Evolutionary conservation across 2,113 vertebrate species (phyloP).

Genomic region (Erythrolamprus reginae): DNA sequence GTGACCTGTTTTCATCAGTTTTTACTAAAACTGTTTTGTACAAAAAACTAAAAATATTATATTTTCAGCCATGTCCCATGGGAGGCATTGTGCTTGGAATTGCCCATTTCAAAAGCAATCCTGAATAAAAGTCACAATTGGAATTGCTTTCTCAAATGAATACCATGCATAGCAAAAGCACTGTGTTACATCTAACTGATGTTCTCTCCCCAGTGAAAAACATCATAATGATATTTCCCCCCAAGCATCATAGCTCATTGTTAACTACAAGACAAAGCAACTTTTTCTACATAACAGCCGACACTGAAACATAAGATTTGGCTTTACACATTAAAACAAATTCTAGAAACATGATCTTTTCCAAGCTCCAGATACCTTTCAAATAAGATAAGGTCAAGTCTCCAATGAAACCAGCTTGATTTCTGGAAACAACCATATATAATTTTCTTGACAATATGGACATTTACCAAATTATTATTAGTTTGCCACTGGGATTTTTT

Average conservation of each 20-base stretch:
- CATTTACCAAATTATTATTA: neutral
- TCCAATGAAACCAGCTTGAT: neutral
- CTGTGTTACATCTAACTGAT: slow-evolving; percentile 67
- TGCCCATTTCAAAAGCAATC: slow-evolving; percentile 69
- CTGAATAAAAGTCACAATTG: slow-evolving; percentile 52
- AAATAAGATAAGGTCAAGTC: slow-evolving; percentile 37
- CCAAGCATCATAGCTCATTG: slow-evolving; percentile 65
- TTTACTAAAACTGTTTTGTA: slow-evolving; percentile 27
- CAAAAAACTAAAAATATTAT: slow-evolving; percentile 47
- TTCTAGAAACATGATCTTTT: slow-evolving; percentile 49
- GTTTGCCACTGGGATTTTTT: neutral
- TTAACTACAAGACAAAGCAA: slow-evolving; percentile 70
- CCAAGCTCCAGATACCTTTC: slow-evolving; percentile 4
- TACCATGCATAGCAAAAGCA: slow-evolving; percentile 75
- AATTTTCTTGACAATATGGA: neutral
- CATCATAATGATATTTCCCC: slow-evolving; percentile 64
- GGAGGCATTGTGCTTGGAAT: slow-evolving; percentile 69
- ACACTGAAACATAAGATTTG: slow-evolving; percentile 67
- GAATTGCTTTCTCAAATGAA: slow-evolving; percentile 66
- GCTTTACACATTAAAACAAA: slow-evolving; percentile 60
- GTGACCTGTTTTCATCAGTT: slow-evolving; percentile 24
- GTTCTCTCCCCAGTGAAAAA: slow-evolving; percentile 66
- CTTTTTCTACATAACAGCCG: slow-evolving; percentile 67
- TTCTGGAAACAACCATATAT: neutral
- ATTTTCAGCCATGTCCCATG: slow-evolving; percentile 67